A percentile compares a stretch with the other conserved stretches of the same genome.
phyloP scores from a whole-genome alignment of 2,113 vertebrate species.

The Cichladusa arquata region DNA sequence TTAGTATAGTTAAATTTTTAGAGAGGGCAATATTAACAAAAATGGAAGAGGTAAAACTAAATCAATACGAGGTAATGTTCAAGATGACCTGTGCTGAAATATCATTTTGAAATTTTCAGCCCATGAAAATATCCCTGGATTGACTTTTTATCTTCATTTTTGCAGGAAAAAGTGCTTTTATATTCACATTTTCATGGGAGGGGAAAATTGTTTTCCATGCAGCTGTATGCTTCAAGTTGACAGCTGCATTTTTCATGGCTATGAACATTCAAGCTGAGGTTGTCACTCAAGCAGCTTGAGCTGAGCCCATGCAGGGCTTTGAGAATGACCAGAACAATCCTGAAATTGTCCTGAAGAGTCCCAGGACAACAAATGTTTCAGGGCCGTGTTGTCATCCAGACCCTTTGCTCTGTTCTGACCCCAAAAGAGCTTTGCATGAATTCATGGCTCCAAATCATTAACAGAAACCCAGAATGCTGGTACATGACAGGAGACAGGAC shows the following conservation, averaged over 20 bases:
- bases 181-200: background rate
- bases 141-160: slow-evolving; percentile 8
- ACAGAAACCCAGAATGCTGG: background rate
- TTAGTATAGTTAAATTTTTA: background rate
- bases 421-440: background rate
- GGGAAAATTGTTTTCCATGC: background rate
- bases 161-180: background rate
- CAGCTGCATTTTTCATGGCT: slow-evolving; percentile 7
- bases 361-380: background rate
- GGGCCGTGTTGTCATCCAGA: background rate
- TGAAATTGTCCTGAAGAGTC: background rate
- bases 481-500: background rate
- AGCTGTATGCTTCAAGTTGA: background rate
- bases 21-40: background rate
- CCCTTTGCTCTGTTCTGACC: background rate
- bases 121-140: background rate
- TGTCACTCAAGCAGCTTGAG: background rate
- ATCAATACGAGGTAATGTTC: background rate
- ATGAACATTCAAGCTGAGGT: background rate
- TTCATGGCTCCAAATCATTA: background rate
- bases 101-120: background rate
- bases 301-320: background rate
- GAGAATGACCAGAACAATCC: background rate
- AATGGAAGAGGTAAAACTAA: background rate
- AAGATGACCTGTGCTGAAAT: background rate